Percentiles rank a stretch among this genome's conserved stretches.
phyloP scores from a whole-genome alignment of 37 sponge, comb jelly and placozoan genomes.

The Lycopodina hypogea region DNA sequence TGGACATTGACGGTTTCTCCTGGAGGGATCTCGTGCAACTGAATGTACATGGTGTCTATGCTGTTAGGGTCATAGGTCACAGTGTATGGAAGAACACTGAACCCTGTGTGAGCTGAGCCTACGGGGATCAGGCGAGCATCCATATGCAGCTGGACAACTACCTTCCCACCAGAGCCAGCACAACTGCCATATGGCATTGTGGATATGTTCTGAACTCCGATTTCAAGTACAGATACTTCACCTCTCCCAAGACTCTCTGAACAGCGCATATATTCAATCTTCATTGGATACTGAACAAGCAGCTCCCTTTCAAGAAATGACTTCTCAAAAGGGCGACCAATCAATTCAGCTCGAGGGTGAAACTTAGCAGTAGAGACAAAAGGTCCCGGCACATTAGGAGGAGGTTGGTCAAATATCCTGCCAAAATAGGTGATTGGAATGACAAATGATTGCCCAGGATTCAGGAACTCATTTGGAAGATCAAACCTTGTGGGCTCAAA shows the following conservation, averaged over 20 bases:
- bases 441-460: constrained; percentile 28
- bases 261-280: constrained; percentile 53
- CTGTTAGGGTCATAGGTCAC: constrained; percentile 62
- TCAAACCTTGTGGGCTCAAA: constrained; percentile 62
- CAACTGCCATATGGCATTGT: constrained; percentile 61
- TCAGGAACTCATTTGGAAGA: constrained; percentile 38
- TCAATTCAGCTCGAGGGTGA: constrained; percentile 55
- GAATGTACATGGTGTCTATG: constrained; percentile 68
- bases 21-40: constrained; percentile 61
- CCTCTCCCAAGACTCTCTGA: constrained; percentile 67
- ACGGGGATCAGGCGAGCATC: constrained; percentile 74
- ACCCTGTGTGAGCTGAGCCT: constrained; percentile 42
- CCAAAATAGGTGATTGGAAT: constrained; percentile 66
- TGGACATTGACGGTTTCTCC: constrained; percentile 51
- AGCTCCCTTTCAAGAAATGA: constrained; percentile 53
- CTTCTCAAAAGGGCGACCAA: constrained; percentile 72
- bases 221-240: constrained; percentile 62
- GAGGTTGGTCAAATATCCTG: constrained; percentile 77
- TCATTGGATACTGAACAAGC: constrained; percentile 74
- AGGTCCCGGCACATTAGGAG: constrained; percentile 77
- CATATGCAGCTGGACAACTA: constrained; percentile 56
- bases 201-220: constrained; percentile 75
- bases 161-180: constrained; percentile 65
- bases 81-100: constrained; percentile 46
- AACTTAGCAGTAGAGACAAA: constrained; percentile 69